Conservation (phyloP, 92 coral and sea anemone genomes). For the Zoanthus solanderi region DNA sequence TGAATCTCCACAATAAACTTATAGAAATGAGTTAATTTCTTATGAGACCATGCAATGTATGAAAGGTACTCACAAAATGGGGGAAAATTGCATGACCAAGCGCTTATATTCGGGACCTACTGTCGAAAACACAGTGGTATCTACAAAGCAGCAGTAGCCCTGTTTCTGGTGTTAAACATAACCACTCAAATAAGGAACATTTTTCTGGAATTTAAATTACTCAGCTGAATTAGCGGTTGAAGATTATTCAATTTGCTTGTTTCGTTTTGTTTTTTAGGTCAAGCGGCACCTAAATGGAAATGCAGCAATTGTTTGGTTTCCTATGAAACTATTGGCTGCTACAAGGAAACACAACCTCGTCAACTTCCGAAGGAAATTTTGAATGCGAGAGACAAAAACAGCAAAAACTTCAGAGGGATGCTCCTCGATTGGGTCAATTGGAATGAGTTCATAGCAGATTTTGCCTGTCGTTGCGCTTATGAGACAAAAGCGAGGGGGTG, state of each 20-base stretch:
- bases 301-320: conserved; percentile 67
- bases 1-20: no score
- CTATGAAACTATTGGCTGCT: conserved; percentile 75
- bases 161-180: no score
- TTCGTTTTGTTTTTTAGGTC: neutral
- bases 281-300: conserved; percentile 52
- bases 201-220: no score
- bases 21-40: no score
- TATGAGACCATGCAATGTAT: no score
- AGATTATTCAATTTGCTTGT: neutral
- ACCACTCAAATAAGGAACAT: no score
- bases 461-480: conserved; percentile 64
- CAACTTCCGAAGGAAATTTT: conserved; percentile 68
- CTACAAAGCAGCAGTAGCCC: no score
- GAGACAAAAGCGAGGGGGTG: conserved; percentile 64
- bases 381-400: conserved; percentile 77
- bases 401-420: conserved; percentile 64
- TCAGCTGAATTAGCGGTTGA: no score
- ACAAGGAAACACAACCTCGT: conserved; percentile 56
- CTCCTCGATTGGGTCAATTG: conserved; percentile 79
- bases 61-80: no score
- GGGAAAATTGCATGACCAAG: no score
- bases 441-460: conserved; percentile 75
- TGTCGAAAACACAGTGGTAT: no score
- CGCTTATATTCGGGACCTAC: no score